phyloP scores from a whole-genome alignment of 2,113 vertebrate species.

The Haliaeetus leucogaster region DNA sequence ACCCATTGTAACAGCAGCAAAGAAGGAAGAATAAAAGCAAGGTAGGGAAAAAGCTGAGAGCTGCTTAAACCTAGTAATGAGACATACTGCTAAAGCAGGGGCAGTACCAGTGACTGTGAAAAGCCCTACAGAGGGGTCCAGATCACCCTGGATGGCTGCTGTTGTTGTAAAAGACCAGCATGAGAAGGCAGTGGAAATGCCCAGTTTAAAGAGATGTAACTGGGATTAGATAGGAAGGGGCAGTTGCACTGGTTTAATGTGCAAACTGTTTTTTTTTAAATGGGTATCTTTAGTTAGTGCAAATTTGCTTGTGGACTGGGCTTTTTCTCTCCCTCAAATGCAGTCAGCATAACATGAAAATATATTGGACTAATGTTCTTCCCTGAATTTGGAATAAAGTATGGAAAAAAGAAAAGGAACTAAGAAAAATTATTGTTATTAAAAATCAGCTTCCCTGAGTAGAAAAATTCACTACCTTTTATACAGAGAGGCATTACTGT shows the following conservation, averaged over 20 bases:
- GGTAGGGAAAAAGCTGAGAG: not conserved
- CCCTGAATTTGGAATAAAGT: not conserved
- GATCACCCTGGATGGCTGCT: not conserved
- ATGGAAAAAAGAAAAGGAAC: not conserved
- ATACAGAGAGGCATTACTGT: not conserved
- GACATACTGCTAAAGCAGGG: not conserved
- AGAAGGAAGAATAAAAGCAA: not conserved
- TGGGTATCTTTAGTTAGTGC: not conserved
- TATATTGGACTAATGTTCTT: not conserved
- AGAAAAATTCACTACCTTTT: not conserved
- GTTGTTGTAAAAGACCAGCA: not conserved
- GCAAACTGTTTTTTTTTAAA: not conserved
- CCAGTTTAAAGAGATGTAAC: not conserved
- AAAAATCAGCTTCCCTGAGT: not conserved
- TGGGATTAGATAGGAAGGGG: not conserved
- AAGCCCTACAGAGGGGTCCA: not conserved
- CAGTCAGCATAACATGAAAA: not conserved
- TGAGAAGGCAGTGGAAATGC: not conserved
- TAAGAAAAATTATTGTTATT: not conserved
- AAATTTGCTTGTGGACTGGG: not conserved
- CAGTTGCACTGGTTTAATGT: not conserved
- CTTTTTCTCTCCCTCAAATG: not conserved
- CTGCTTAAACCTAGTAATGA: not conserved
- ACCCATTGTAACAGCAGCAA: not conserved
- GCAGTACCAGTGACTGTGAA: not conserved